Evolutionary conservation across 1,140 invertebrate species (phyloP).

Genomic region (Monomorium pharaonis): DNA sequence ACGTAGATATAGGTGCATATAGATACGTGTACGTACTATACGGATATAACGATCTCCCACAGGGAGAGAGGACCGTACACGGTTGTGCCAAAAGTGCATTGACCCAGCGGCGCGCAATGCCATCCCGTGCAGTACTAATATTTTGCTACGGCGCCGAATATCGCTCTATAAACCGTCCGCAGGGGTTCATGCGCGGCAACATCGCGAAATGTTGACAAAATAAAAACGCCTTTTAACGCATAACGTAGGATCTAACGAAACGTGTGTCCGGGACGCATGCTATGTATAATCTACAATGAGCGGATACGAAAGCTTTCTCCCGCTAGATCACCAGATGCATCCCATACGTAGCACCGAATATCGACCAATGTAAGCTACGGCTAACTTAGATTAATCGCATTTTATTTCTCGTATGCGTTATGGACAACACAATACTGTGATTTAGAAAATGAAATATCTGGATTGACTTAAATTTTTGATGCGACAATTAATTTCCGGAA

Average conservation of each 20-base stretch:
- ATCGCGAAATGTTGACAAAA: conserved; percentile 25
- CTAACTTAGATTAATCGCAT: conserved; percentile 18
- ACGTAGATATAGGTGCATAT: not conserved
- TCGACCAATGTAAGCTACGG: not conserved
- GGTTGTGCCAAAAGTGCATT: conserved; percentile 69
- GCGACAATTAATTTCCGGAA: not conserved
- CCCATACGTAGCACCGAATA: not conserved
- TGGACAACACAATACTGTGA: not conserved
- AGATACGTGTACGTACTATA: not conserved
- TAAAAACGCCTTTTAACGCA: conserved; percentile 16
- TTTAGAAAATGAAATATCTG: not conserved
- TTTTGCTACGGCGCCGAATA: conserved; percentile 49
- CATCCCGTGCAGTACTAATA: conserved; percentile 59
- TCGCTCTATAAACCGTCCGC: conserved; percentile 45
- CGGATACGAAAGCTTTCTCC: conserved; percentile 8
- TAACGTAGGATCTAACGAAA: not conserved
- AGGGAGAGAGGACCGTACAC: not conserved
- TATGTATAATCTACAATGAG: not conserved
- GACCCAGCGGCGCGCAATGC: conserved; percentile 52
- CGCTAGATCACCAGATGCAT: not conserved
- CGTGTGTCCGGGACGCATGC: not conserved
- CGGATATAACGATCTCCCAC: conserved; percentile 55
- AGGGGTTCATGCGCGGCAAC: conserved; percentile 23
- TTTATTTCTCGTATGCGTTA: conserved; percentile 4
- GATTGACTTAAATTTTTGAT: not conserved